A percentile compares a stretch with the other conserved stretches of the same genome.
These are phyloP conservation scores for Leuciscus waleckii DNA, from an alignment of 2,797 vertebrate species.

Conservation along the genomic window DNA sequence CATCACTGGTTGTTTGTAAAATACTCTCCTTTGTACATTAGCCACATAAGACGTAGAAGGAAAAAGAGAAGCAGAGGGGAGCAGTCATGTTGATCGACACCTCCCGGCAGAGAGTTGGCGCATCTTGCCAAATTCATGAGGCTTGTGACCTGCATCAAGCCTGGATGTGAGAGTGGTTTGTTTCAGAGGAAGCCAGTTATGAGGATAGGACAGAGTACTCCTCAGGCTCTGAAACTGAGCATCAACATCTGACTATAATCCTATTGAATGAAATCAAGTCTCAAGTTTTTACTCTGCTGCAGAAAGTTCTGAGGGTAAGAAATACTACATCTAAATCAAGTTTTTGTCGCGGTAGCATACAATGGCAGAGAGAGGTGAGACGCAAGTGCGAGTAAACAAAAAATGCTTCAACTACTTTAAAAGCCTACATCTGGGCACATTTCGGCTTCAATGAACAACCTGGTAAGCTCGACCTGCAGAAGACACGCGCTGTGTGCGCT, in stretches of 20 bases:
- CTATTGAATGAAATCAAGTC: conserved; percentile 19
- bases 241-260: conserved; percentile 23
- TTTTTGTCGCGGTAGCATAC: too few species aligned
- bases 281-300: conserved; percentile 4
- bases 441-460: too few species aligned
- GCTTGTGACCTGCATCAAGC: conserved; percentile 19
- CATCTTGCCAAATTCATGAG: conserved; percentile 21
- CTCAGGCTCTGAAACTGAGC: conserved; percentile 9
- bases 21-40: not conserved
- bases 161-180: conserved; percentile 1
- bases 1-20: not conserved
- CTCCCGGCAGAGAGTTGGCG: not conserved
- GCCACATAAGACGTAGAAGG: not conserved
- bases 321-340: conserved; percentile 8
- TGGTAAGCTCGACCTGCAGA: too few species aligned
- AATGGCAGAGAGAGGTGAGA: too few species aligned
- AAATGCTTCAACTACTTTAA: too few species aligned
- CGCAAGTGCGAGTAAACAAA: too few species aligned
- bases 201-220: not conserved
- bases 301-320: not conserved
- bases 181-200: conserved; percentile 27
- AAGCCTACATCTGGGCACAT: too few species aligned
- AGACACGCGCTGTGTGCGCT: too few species aligned
- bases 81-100: conserved; percentile 4
- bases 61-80: not conserved